phyloP scores from a whole-genome alignment of 1,140 invertebrate genomes.

The Macrobrachium nipponense region DNA sequence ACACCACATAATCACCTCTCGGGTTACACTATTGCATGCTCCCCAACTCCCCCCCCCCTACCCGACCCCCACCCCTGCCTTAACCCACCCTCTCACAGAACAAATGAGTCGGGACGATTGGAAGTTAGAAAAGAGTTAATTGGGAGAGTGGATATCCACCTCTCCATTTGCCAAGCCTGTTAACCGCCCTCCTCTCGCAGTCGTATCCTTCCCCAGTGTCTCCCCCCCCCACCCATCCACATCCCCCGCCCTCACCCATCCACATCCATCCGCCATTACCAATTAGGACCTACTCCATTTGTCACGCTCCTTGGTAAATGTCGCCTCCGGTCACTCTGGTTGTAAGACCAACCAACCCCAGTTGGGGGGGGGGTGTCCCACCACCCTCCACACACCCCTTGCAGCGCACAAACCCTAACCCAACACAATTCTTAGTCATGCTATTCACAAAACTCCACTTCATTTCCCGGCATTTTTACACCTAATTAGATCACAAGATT shows the following conservation, averaged over 20 bases:
- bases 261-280: constrained; percentile 35
- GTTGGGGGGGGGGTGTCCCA: not conserved
- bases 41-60: not conserved
- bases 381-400: not conserved
- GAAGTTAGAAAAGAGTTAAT: no score
- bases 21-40: not conserved
- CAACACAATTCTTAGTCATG: not conserved
- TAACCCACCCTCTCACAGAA: not conserved
- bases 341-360: not conserved
- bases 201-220: not conserved
- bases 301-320: constrained; percentile 35
- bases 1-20: no score
- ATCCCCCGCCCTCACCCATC: not conserved
- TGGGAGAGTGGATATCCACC: not conserved
- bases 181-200: constrained; percentile 3
- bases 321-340: constrained; percentile 33
- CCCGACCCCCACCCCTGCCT: not conserved
- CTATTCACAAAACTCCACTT: not conserved
- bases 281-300: constrained; percentile 55
- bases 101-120: no score
- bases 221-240: constrained; percentile 12
- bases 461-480: not conserved
- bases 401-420: not conserved
- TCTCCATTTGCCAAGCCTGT: constrained; percentile 1
- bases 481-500: not conserved